A percentile compares a stretch with the other conserved stretches of the same genome.
phyloP scores from a whole-genome alignment of 1,140 invertebrate species.

The Temnothorax longispinosus region DNA sequence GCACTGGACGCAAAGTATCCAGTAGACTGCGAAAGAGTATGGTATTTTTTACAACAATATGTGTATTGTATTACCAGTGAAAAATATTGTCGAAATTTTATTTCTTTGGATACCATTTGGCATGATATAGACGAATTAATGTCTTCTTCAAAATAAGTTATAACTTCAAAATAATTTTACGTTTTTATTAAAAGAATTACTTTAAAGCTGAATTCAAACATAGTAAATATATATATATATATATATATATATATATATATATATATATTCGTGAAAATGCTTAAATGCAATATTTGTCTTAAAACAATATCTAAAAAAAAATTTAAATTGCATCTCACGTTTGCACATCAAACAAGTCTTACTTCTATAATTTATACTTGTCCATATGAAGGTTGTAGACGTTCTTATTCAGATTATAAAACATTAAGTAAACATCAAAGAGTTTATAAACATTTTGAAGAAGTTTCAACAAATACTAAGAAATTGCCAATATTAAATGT shows the following conservation, averaged over 20 bases:
- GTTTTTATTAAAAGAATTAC: no score
- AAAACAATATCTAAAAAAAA: background rate
- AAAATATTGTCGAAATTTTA: background rate
- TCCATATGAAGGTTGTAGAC: background rate
- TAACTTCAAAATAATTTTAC: no score
- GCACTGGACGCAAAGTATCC: constrained; percentile 2
- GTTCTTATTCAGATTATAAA: background rate
- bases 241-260: no score
- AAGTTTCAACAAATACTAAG: no score
- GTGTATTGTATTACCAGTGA: background rate
- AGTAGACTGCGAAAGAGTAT: background rate
- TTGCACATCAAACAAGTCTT: background rate
- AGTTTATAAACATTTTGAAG: background rate
- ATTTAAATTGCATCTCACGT: background rate
- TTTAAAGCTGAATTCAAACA: no score
- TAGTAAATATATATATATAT: no score
- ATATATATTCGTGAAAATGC: background rate
- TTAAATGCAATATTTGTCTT: background rate
- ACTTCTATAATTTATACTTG: background rate
- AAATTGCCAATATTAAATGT: no score
- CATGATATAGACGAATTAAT: background rate
- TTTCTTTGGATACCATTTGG: background rate
- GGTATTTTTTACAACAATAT: background rate
- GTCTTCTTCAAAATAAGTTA: background rate
- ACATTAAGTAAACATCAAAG: background rate